Percentiles rank a stretch among this genome's conserved stretches.
Evolutionary conservation across 64 coral and sea anemone genomes (phyloP).

Genomic region (Hydrozoanthus tunicans): DNA sequence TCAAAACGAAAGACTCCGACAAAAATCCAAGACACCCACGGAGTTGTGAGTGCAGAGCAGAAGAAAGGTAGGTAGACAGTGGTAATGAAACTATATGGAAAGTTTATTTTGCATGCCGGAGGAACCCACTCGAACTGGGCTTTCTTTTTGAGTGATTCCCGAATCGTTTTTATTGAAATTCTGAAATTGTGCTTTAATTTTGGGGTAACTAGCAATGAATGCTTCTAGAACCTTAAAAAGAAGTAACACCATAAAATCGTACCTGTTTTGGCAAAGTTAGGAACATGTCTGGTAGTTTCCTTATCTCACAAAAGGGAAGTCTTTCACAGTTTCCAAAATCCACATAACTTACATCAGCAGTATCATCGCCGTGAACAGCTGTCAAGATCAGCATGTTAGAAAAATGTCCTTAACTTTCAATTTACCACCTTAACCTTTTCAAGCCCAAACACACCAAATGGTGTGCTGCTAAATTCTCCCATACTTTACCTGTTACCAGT

Average conservation of each 20-base stretch:
- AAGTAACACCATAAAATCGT: neutral
- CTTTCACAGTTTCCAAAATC: slow-evolving; percentile 94
- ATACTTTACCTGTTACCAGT: no score
- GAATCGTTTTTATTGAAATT: no score
- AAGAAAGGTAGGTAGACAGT: no score
- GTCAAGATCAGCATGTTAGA: neutral
- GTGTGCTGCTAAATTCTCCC: no score
- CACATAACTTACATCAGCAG: slow-evolving; percentile 77
- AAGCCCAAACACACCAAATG: neutral
- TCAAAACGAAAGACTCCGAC: no score
- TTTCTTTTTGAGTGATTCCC: no score
- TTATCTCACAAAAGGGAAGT: slow-evolving; percentile 79
- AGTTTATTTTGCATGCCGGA: no score
- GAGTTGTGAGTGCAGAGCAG: no score
- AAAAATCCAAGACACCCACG: no score
- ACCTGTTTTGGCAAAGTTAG: slow-evolving; percentile 81
- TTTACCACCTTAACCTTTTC: neutral
- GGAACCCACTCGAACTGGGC: no score
- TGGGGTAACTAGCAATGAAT: neutral
- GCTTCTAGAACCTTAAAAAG: neutral
- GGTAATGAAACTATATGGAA: no score
- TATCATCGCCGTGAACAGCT: slow-evolving; percentile 78
- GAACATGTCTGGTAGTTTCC: slow-evolving; percentile 83
- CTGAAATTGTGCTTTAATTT: no score
- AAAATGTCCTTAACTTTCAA: neutral